Conservation (phyloP, 2,888 invertebrate species). For the Nowickia ferox region DNA sequence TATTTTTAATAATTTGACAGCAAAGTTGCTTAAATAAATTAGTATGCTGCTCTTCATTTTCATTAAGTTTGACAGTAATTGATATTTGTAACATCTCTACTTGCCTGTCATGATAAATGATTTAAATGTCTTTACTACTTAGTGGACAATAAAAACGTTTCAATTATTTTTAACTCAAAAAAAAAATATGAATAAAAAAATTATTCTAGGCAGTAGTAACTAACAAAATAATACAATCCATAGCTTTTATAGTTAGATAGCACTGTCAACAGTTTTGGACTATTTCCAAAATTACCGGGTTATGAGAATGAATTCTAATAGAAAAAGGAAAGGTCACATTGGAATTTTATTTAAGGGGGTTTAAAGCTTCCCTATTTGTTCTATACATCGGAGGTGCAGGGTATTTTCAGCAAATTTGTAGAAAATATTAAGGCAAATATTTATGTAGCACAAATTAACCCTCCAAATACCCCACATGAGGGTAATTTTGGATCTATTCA, state of each 20-base stretch:
- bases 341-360: too few species aligned
- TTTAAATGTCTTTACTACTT: slow-evolving; percentile 18
- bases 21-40: slow-evolving; percentile 62
- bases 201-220: slow-evolving; percentile 1
- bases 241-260: background rate
- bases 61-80: slow-evolving; percentile 69
- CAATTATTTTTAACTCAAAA: slow-evolving; percentile 29
- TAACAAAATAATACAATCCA: background rate
- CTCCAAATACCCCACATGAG: too few species aligned
- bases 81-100: slow-evolving; percentile 61
- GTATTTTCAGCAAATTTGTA: too few species aligned
- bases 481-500: too few species aligned
- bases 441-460: too few species aligned
- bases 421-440: too few species aligned
- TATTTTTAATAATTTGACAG: slow-evolving; percentile 38
- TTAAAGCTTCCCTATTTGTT: too few species aligned
- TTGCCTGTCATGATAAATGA: slow-evolving; percentile 51
- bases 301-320: too few species aligned
- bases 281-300: too few species aligned
- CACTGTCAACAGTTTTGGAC: too few species aligned
- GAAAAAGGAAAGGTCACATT: too few species aligned
- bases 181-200: background rate
- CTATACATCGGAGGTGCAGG: too few species aligned
- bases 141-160: slow-evolving; percentile 39
- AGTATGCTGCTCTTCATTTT: slow-evolving; percentile 65